Base-by-base conservation (phyloP, 2,888 invertebrate genomes). In the Pheosia gnoma region DNA sequence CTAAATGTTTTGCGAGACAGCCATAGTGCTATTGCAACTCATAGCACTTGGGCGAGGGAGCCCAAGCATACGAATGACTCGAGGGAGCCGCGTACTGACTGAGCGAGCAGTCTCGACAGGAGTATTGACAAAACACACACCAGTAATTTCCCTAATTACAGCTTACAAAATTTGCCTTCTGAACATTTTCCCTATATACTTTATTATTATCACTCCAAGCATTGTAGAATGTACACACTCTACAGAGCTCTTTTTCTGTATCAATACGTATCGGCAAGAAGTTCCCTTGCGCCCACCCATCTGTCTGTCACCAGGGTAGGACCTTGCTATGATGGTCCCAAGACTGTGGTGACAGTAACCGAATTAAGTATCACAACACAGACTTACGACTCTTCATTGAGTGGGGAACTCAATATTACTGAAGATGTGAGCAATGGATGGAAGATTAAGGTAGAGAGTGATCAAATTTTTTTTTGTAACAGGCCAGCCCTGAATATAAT, bases 401-500 rank as follows among this genome's bases (percentile, higher is more conserved):
- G 78, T 11, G 88, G 88, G 0, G 59, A 67, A 8, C 58, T 89
- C 7, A 86, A 87, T 47, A 68, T 89, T 5, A 67, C 83, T 3
- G 59, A 69, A 38, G 81, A 86, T 63, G 72, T 89, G 11, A 70
- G 70, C 3, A 70, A 87, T 57, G 89, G 87, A 3, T 89, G 89
- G 89, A 74, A 63, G 25, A 66, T 87, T 36, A 83, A 81, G 82
- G 89, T 88, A 25, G 7, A 25, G 3, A 57, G 8, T n/a, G n/a
- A n/a, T n/a, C n/a, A n/a, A 13, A 5, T 52, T 38, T 38, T 58
- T 56, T 3, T 8, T 0, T 41, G 0, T 5, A 41, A 7, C 8
- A 41, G 41, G 1, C 8, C 41, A 25, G 25, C 25, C 1, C 25
- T 25, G 25, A 25, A n/a, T n/a, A n/a, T n/a, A n/a, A n/a, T n/a